Base-by-base conservation (phyloP, 2,113 vertebrate species). In the Pterocles orientalis region DNA sequence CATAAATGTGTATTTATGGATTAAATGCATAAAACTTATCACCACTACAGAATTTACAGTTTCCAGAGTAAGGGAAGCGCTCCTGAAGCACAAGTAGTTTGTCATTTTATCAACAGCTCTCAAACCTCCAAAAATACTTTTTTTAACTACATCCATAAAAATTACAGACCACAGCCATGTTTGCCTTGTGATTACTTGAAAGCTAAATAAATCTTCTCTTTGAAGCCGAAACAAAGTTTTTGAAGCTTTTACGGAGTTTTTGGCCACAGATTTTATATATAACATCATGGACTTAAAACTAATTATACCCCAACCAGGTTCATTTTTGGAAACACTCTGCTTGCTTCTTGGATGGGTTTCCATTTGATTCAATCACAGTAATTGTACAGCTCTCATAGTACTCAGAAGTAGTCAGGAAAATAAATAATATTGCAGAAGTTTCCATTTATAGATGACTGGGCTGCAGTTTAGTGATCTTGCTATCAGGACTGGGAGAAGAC, bases 121-220 rank as follows among this genome's bases (percentile, higher is more conserved):
- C 89, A 92, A 95, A 66, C 29, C 36, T 86, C 93, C 60, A 92
- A 96, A 91, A 95, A 96, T 96, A 97, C 90, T 95, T 92, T 95
- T 92, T 36, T 90, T 60, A 95, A 97, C 88, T 94, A 64, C 66
- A 88, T 88, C 86, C 86, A 94, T 95, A 91, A 96, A 92, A 97
- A 96, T 96, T 97, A 97, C 70, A 97, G 95, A 89, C 91, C 89
- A 89, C 73, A 85, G 94, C 41, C 86, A 72, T 57, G 69, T 95
- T 96, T 92, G 91, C 96, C 92, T 95, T 97, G 88, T 96, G 92
- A 97, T 97, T 94, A 95, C 95, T 95, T 94, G 76, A 69, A 94
- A 87, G 94, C 96, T 95, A 96, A 95, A 97, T 95, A 97, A 96
- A 90, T 95, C 82, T 86, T 78, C 62, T 90, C 92, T 97, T 89